Conservation (phyloP, 64 coral and sea anemone species). For the Pachyseris speciosa region DNA sequence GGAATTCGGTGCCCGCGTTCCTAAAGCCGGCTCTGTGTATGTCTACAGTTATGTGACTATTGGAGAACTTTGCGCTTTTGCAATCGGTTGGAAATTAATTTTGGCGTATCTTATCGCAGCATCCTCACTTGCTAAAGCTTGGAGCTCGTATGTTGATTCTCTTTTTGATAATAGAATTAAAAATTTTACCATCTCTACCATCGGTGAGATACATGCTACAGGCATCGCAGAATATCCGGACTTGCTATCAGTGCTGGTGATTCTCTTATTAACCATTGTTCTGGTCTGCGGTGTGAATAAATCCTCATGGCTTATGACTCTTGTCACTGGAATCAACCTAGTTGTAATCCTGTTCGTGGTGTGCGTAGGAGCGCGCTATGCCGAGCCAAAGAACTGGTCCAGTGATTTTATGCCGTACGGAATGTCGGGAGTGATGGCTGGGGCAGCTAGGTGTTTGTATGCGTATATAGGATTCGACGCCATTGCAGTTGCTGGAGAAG, state of each 20-base stretch:
- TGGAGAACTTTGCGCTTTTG: slow-evolving; percentile 52
- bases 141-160: slow-evolving; percentile 37
- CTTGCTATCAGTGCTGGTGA: slow-evolving; percentile 1
- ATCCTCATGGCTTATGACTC: not conserved
- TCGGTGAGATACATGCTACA: not conserved
- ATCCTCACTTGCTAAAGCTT: not conserved
- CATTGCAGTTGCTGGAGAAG: slow-evolving; percentile 41
- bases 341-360: too few species aligned
- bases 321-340: slow-evolving; percentile 6
- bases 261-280: not conserved
- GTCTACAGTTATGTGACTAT: slow-evolving; percentile 10
- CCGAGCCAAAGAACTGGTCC: too few species aligned
- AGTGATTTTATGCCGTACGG: too few species aligned
- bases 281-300: not conserved
- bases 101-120: slow-evolving; percentile 35
- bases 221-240: not conserved
- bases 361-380: too few species aligned
- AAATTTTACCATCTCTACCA: too few species aligned
- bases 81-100: slow-evolving; percentile 57
- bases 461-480: slow-evolving; percentile 59
- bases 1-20: slow-evolving; percentile 45
- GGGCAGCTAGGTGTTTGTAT: slow-evolving; percentile 38
- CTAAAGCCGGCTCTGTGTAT: slow-evolving; percentile 47
- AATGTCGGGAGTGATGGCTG: too few species aligned
- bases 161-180: slow-evolving; percentile 8